Evolutionary conservation across 1,140 invertebrate species (phyloP).

Genomic region (Ridgeia piscesae): DNA sequence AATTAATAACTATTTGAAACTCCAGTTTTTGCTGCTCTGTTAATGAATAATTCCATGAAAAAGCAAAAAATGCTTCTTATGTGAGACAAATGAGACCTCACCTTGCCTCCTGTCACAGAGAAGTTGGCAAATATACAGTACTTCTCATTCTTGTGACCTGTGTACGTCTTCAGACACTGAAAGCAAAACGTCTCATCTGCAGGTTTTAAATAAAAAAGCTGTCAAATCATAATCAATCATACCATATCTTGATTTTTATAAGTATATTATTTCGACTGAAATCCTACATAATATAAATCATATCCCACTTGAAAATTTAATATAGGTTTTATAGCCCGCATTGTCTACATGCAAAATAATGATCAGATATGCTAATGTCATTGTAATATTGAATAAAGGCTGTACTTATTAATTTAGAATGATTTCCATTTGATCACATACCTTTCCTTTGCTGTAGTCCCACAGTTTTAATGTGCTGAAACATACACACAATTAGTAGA

Average conservation of each 20-base stretch:
- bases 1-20: no score
- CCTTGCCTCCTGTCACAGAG: constrained; percentile 98
- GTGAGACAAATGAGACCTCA: constrained; percentile 59
- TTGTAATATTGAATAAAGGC: neutral
- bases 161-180: constrained; percentile 92
- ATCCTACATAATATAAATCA: neutral
- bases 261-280: neutral
- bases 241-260: neutral
- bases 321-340: neutral
- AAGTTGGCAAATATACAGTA: constrained; percentile 99
- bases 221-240: no score
- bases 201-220: no score
- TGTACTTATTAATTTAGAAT: neutral
- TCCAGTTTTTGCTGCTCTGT: no score
- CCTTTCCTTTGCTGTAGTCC: constrained; percentile 93
- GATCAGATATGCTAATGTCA: neutral
- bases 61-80: no score
- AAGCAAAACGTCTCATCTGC: constrained; percentile 26
- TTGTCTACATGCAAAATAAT: neutral
- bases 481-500: constrained; percentile 31
- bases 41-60: no score
- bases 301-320: neutral
- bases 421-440: constrained; percentile 33
- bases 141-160: constrained; percentile 98
- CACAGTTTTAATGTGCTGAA: constrained; percentile 89